Conservation (phyloP, 1,140 invertebrate genomes). For the Rhopalosiphum maidis region DNA sequence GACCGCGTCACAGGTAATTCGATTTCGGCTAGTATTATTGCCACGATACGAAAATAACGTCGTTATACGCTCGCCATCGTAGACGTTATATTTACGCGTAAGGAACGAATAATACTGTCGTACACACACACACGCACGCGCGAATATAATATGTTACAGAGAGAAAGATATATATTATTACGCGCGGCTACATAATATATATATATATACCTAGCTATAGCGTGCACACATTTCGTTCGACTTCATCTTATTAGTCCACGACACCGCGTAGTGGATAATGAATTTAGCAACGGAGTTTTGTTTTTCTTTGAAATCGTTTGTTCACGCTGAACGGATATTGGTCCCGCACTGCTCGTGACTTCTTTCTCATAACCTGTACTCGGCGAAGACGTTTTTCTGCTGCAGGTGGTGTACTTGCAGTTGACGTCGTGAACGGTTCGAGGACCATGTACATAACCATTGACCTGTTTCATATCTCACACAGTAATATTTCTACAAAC, state of each 20-base stretch:
- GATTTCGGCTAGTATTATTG: not conserved
- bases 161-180: not conserved
- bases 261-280: not conserved
- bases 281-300: not conserved
- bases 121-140: not conserved
- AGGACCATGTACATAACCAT: not conserved
- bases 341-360: too few species aligned
- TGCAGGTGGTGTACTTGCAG: not conserved
- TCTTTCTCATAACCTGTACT: not conserved
- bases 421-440: not conserved
- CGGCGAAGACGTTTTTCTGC: not conserved
- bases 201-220: not conserved
- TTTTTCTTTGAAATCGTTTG: not conserved
- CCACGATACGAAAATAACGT: conserved; percentile 14
- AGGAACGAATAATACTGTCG: not conserved
- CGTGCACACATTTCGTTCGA: not conserved
- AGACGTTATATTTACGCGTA: not conserved
- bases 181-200: too few species aligned
- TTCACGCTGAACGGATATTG: not conserved
- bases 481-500: too few species aligned
- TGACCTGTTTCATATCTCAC: not conserved
- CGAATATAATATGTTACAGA: not conserved
- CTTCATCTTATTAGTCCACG: not conserved
- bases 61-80: not conserved
- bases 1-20: not conserved